phyloP scores from a whole-genome alignment of 2,797 vertebrate genomes.

The Acipenser ruthenus region DNA sequence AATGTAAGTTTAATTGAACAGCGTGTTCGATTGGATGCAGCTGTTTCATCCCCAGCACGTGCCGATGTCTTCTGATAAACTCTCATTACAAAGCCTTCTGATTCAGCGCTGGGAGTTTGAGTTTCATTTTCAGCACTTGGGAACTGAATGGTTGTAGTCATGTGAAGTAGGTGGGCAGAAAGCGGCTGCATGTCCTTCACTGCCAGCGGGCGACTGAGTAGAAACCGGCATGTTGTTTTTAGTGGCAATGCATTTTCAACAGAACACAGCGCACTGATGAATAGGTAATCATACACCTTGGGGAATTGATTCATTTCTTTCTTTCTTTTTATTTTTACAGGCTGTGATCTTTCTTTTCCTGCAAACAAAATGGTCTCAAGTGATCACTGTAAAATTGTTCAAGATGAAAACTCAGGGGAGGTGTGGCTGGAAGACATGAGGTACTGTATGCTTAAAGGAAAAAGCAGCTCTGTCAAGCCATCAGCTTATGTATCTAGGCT shows the following conservation, averaged over 20 bases:
- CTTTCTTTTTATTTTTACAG: conserved; percentile 40
- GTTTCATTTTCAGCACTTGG: background rate
- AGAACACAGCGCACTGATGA: too few relatives aligned
- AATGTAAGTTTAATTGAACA: conserved; percentile 5
- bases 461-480: background rate
- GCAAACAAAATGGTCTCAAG: conserved; percentile 91
- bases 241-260: too few relatives aligned
- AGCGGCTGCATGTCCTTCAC: background rate
- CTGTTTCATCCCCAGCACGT: background rate
- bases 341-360: conserved; percentile 90
- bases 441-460: conserved; percentile 42
- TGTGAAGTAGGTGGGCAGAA: background rate
- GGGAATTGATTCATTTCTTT: background rate
- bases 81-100: background rate
- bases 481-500: too few relatives aligned
- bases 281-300: too few relatives aligned
- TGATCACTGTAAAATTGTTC: conserved; percentile 89
- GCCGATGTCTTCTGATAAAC: background rate
- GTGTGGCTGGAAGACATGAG: conserved; percentile 90
- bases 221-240: too few relatives aligned
- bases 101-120: background rate
- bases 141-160: background rate
- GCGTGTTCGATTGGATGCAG: conserved; percentile 6
- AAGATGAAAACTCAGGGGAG: conserved; percentile 80
- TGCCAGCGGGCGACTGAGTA: too few relatives aligned